Evolutionary conservation across 2,888 invertebrate species (phyloP).

Genomic region (Apotomis turbidana): DNA sequence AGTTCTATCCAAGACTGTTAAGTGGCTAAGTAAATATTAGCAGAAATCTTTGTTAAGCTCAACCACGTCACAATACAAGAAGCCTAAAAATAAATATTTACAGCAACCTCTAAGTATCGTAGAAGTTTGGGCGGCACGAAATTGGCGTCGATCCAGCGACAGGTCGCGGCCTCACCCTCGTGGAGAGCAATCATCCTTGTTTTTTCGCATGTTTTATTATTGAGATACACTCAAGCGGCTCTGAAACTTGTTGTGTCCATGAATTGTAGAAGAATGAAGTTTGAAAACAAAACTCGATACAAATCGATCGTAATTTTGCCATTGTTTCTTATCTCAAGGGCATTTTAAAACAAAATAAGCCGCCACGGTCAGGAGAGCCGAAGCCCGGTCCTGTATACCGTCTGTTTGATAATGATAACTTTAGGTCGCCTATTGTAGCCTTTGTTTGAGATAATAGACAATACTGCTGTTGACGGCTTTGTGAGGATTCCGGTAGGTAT

Average conservation of each 20-base stretch:
- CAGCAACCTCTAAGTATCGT: conserved; percentile 4
- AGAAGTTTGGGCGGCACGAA: conserved; percentile 5
- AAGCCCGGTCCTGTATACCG: neutral
- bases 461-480: conserved; percentile 13
- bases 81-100: conserved; percentile 22
- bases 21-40: no score
- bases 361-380: neutral
- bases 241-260: no score
- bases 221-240: neutral
- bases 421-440: neutral
- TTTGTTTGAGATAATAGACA: conserved; percentile 14
- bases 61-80: conserved; percentile 5
- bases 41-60: conserved; percentile 3
- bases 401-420: neutral
- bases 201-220: neutral
- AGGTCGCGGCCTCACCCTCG: neutral
- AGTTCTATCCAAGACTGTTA: neutral
- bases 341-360: conserved; percentile 5
- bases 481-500: conserved; percentile 1
- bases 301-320: no score
- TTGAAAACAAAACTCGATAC: no score
- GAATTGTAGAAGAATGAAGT: no score
- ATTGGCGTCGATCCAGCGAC: conserved; percentile 12
- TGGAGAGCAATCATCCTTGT: neutral
- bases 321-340: neutral